These are phyloP conservation scores for Aphis gossypii DNA, from an alignment of 1,140 invertebrate genomes.

Conservation along the genomic window DNA sequence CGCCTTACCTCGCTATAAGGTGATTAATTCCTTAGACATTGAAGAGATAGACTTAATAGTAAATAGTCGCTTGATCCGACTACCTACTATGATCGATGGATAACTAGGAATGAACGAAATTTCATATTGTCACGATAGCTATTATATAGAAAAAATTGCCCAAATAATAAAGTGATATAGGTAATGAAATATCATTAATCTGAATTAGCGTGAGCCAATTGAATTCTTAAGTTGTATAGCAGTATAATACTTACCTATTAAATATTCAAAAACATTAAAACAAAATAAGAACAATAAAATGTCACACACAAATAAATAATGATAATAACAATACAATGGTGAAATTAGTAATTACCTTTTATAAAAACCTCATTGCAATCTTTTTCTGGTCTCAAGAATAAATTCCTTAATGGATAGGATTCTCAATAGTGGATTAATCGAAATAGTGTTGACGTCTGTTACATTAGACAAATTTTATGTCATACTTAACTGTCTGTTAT, in stretches of 20 bases:
- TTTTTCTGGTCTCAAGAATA: neutral
- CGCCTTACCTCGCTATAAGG: neutral
- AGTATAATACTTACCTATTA: too few species aligned
- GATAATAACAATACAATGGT: neutral
- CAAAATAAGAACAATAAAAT: neutral
- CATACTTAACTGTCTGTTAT: neutral
- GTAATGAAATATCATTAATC: too few species aligned
- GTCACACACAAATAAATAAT: neutral
- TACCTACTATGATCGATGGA: neutral
- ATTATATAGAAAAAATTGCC: neutral
- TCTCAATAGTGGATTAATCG: too few species aligned
- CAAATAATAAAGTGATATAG: too few species aligned
- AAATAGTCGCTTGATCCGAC: neutral
- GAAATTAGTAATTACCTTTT: neutral
- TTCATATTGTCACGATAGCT: neutral
- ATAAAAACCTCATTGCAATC: neutral
- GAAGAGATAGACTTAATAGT: neutral
- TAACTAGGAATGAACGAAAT: neutral
- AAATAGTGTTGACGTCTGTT: too few species aligned
- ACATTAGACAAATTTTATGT: too few species aligned
- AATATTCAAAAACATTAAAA: too few species aligned
- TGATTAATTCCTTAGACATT: neutral
- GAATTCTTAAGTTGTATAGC: too few species aligned
- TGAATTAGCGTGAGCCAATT: too few species aligned
- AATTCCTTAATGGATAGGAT: neutral